A percentile compares a stretch with the other conserved stretches of the same genome.
Conservation (phyloP, 2,888 invertebrate genomes). For the Margaritifera margaritifera region DNA sequence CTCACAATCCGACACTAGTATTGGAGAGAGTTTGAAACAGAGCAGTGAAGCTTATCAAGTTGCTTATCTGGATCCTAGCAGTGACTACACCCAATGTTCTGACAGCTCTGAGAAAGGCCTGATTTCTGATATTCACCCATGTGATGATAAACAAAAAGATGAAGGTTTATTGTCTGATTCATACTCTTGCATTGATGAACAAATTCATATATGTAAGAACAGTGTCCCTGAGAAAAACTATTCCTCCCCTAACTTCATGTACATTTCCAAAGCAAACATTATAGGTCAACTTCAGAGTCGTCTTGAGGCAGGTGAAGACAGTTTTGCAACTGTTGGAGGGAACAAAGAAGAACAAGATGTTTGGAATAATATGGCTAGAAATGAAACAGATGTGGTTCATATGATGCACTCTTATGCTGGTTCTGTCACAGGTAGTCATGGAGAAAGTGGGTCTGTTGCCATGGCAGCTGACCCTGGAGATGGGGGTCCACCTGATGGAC, state of each 20-base stretch:
- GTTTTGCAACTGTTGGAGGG: not conserved
- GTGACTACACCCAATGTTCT: too few species aligned
- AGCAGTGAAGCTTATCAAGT: too few species aligned
- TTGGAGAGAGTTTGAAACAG: too few species aligned
- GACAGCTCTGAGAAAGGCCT: too few species aligned
- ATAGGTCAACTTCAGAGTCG: slow-evolving; percentile 23
- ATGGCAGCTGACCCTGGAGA: not conserved
- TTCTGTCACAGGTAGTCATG: slow-evolving; percentile 32
- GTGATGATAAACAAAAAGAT: too few species aligned
- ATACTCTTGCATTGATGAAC: too few species aligned
- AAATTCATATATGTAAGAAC: too few species aligned
- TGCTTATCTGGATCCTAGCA: too few species aligned
- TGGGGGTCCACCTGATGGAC: not conserved
- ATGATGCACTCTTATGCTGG: slow-evolving; percentile 14
- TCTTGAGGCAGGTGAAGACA: slow-evolving; percentile 11
- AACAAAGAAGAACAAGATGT: slow-evolving; percentile 9
- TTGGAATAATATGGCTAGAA: slow-evolving; percentile 21
- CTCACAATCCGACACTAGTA: too few species aligned
- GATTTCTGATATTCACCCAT: too few species aligned
- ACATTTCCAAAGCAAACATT: slow-evolving; percentile 23
- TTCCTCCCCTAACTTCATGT: slow-evolving; percentile 23
- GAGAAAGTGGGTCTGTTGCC: not conserved
- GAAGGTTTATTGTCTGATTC: too few species aligned
- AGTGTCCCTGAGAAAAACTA: slow-evolving; percentile 6
- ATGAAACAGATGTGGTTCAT: slow-evolving; percentile 11